Conservation (phyloP, 2,888 invertebrate genomes). For the Orchestes rusci region DNA sequence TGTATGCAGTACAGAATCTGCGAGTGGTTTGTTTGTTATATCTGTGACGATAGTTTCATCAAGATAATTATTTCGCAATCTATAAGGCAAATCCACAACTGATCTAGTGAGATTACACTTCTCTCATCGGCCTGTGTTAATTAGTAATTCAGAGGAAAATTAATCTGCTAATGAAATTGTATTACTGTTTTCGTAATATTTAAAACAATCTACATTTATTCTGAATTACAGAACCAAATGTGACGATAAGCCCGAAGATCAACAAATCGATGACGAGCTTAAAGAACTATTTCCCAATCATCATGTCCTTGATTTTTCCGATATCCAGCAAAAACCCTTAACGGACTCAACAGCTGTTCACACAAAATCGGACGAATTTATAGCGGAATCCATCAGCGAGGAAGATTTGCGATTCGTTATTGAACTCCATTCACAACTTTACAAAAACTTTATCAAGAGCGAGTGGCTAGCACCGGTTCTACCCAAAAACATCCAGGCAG, state of each 20-base stretch:
- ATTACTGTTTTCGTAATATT: too few relatives aligned
- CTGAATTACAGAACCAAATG: conserved; percentile 54
- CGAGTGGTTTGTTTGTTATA: too few relatives aligned
- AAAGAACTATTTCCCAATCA: conserved; percentile 65
- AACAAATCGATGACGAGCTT: conserved; percentile 57
- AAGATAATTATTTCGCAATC: too few relatives aligned
- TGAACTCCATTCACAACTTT: conserved; percentile 54
- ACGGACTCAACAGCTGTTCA: conserved; percentile 23
- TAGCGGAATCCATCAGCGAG: conserved; percentile 36
- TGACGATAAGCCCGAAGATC: conserved; percentile 61
- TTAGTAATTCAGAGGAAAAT: too few relatives aligned
- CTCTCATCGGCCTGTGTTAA: too few relatives aligned
- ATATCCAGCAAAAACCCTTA: conserved; percentile 45
- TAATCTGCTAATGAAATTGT: too few relatives aligned
- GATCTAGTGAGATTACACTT: too few relatives aligned
- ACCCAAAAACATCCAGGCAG: conserved; percentile 30
- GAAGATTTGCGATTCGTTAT: conserved; percentile 55
- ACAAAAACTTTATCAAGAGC: conserved; percentile 50
- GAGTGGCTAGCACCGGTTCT: conserved; percentile 54
- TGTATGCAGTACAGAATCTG: too few relatives aligned
- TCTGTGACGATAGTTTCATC: too few relatives aligned
- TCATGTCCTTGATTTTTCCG: conserved; percentile 61
- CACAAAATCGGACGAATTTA: background rate
- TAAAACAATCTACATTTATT: too few relatives aligned
- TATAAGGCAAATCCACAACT: too few relatives aligned